These are phyloP conservation scores for Emesis russula DNA, from an alignment of 2,888 invertebrate species.

Conservation along the genomic window DNA sequence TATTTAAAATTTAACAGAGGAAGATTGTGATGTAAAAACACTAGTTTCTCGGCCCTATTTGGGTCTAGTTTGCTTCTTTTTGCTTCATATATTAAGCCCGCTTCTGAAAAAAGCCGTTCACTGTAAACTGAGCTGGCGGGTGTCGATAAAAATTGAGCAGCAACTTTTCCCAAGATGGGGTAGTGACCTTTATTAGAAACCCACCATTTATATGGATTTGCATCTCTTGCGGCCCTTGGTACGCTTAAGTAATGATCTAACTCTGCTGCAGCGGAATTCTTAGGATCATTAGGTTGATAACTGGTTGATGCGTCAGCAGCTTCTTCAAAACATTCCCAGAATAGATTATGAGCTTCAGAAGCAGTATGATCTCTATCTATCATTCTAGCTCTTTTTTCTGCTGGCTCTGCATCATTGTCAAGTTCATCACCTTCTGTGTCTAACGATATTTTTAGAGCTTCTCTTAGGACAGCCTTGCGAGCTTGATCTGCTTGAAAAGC, in stretches of 20 bases:
- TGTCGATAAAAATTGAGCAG: conserved; percentile 16
- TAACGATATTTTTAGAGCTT: not conserved
- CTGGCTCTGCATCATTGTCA: not conserved
- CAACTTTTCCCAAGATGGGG: not conserved
- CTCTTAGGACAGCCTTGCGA: conserved; percentile 3
- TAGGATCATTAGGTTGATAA: not conserved
- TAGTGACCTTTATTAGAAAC: not conserved
- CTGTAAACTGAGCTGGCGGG: conserved; percentile 27
- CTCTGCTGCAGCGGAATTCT: not conserved
- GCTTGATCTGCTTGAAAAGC: not conserved
- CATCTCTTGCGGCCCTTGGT: not conserved
- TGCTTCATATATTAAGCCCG: not conserved
- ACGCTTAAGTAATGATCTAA: not conserved
- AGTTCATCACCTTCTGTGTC: not conserved
- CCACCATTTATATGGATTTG: not conserved
- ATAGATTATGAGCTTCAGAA: not conserved
- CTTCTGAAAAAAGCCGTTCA: conserved; percentile 40
- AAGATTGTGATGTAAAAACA: conserved; percentile 32
- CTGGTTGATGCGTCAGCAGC: not conserved
- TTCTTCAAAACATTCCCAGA: not conserved
- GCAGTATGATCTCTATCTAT: not conserved
- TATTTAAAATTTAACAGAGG: too few species aligned
- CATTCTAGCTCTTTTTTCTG: not conserved
- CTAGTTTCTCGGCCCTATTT: conserved; percentile 23
- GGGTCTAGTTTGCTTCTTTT: not conserved